These are phyloP conservation scores for Brachyhypopomus occidentalis DNA, from an alignment of 2,113 vertebrate genomes.

Conservation along the genomic window DNA sequence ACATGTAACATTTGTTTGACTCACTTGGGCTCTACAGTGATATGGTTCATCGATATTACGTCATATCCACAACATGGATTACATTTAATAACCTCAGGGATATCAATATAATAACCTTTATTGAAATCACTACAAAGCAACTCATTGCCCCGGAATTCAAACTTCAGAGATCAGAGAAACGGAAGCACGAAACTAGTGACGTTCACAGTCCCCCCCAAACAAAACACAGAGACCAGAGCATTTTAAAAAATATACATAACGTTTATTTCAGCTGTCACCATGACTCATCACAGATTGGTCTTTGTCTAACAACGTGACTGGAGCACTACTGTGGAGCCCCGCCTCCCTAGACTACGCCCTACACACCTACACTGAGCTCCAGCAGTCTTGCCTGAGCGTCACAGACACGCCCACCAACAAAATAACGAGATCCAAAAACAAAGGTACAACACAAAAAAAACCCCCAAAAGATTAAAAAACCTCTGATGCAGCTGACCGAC, in stretches of 20 bases:
- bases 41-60: background rate
- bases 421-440: conserved; percentile 52
- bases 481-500: conserved; percentile 65
- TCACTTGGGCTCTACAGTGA: background rate
- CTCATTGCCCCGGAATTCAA: background rate
- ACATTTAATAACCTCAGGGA: background rate
- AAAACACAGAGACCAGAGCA: conserved; percentile 58
- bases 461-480: conserved; percentile 34
- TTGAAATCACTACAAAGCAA: conserved; percentile 1
- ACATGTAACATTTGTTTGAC: background rate
- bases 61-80: background rate
- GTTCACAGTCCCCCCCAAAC: too few relatives aligned
- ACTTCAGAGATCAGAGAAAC: conserved; percentile 13
- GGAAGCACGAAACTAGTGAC: background rate
- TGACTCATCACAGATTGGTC: conserved; percentile 66
- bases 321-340: conserved; percentile 58
- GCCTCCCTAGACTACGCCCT: conserved; percentile 59
- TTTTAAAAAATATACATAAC: conserved; percentile 80
- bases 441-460: conserved; percentile 43
- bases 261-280: conserved; percentile 78
- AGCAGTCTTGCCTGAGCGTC: conserved; percentile 64
- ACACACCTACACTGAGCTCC: conserved; percentile 62
- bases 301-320: conserved; percentile 64
- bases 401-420: conserved; percentile 8
- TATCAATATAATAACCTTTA: background rate